Conservation (phyloP, 2,888 invertebrate species). For the Hirtodrosophila trivittata region DNA sequence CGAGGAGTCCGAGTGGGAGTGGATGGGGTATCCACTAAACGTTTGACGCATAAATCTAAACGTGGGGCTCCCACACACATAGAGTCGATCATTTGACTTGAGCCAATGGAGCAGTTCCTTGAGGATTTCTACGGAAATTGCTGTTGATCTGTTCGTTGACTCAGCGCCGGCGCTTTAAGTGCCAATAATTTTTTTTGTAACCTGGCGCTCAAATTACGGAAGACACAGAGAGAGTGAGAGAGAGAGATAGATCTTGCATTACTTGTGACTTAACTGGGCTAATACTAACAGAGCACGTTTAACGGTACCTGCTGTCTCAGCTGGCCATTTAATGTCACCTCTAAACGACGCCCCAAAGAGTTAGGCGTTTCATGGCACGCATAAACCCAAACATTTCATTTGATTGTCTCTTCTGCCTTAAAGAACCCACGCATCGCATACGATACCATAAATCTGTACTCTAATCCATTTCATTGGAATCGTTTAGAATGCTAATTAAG, state of each 20-base stretch:
- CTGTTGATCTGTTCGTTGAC: constrained; percentile 38
- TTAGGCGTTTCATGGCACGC: constrained; percentile 45
- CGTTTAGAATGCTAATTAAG: constrained; percentile 59
- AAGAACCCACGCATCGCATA: constrained; percentile 34
- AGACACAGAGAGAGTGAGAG: not conserved
- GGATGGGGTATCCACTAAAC: constrained; percentile 55
- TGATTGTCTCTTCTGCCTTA: constrained; percentile 24
- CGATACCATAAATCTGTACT: constrained; percentile 10
- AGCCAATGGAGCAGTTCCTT: constrained; percentile 1
- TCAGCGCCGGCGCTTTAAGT: constrained; percentile 54
- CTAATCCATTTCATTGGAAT: constrained; percentile 18
- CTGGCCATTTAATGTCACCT: constrained; percentile 21
- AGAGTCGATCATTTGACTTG: not conserved
- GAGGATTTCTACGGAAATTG: constrained; percentile 1
- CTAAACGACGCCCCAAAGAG: constrained; percentile 29
- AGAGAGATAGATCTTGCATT: constrained; percentile 35
- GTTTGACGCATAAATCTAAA: constrained; percentile 56
- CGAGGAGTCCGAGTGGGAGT: too few relatives aligned
- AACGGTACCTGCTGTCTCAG: constrained; percentile 56
- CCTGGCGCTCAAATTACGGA: constrained; percentile 65
- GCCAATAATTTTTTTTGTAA: constrained; percentile 41
- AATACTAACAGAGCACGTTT: constrained; percentile 9
- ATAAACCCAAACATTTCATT: constrained; percentile 48
- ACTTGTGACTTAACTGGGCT: constrained; percentile 34
- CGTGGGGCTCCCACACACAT: constrained; percentile 54